Percentiles rank a stretch among this genome's conserved stretches.
These are phyloP conservation scores for Colistium nudipinnis DNA, from an alignment of 2,113 vertebrate species.

Conservation along the genomic window DNA sequence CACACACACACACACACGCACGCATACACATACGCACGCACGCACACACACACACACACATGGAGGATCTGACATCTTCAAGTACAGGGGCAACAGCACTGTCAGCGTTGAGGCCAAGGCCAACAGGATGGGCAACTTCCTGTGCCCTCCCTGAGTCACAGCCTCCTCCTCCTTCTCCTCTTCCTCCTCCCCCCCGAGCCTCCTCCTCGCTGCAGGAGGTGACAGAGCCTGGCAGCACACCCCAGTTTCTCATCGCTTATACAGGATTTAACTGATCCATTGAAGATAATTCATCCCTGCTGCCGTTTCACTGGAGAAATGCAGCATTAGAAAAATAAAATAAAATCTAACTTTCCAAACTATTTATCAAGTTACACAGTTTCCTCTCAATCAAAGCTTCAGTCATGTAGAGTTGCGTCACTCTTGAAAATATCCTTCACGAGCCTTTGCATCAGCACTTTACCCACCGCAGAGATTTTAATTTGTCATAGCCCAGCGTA, in stretches of 20 bases:
- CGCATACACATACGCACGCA: slow-evolving; percentile 29
- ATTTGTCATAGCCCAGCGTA: no score
- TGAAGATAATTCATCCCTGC: background rate
- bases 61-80: slow-evolving; percentile 54
- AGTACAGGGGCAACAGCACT: slow-evolving; percentile 59
- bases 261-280: background rate
- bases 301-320: background rate
- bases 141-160: slow-evolving; percentile 52
- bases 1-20: background rate
- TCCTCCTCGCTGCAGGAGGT: background rate
- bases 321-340: background rate
- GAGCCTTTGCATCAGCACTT: no score
- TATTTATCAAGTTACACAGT: background rate
- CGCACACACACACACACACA: slow-evolving; percentile 37
- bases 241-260: no score
- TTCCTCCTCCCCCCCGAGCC: background rate
- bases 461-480: no score
- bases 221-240: background rate
- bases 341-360: background rate
- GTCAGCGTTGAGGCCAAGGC: slow-evolving; percentile 66
- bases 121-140: slow-evolving; percentile 42
- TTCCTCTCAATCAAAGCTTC: no score
- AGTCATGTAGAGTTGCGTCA: no score
- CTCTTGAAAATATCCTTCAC: no score
- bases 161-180: background rate